Conservation (phyloP, 1,140 invertebrate genomes). For the Magallana gigas region DNA sequence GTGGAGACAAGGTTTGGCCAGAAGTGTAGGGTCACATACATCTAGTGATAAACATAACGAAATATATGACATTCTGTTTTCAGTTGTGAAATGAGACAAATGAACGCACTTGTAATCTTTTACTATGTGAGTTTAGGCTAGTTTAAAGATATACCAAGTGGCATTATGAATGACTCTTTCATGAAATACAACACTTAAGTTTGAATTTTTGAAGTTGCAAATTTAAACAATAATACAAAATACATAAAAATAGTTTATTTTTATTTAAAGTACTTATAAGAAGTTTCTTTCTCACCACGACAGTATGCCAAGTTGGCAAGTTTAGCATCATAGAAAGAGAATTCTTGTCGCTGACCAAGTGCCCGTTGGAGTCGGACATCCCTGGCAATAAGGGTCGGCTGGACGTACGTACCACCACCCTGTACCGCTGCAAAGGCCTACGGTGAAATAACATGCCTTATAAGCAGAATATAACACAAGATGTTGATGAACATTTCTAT, state of each 20-base stretch:
- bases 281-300: conserved; percentile 60
- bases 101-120: no score
- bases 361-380: conserved; percentile 68
- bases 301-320: conserved; percentile 77
- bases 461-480: background rate
- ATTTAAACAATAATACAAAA: no score
- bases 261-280: background rate
- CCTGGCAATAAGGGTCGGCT: conserved; percentile 67
- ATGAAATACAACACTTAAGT: no score
- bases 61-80: no score
- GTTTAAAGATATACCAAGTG: no score
- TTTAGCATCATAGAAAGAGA: conserved; percentile 77
- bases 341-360: conserved; percentile 71
- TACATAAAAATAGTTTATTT: background rate
- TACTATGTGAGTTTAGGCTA: no score
- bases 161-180: no score
- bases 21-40: conserved; percentile 58
- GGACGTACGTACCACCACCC: background rate
- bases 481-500: background rate
- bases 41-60: conserved; percentile 56
- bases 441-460: background rate
- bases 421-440: conserved; percentile 55
- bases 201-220: no score
- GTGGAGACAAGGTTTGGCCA: conserved; percentile 65
- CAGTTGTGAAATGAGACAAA: no score